These are phyloP conservation scores for Xanthia togata DNA, from an alignment of 2,888 invertebrate species.

Conservation along the genomic window DNA sequence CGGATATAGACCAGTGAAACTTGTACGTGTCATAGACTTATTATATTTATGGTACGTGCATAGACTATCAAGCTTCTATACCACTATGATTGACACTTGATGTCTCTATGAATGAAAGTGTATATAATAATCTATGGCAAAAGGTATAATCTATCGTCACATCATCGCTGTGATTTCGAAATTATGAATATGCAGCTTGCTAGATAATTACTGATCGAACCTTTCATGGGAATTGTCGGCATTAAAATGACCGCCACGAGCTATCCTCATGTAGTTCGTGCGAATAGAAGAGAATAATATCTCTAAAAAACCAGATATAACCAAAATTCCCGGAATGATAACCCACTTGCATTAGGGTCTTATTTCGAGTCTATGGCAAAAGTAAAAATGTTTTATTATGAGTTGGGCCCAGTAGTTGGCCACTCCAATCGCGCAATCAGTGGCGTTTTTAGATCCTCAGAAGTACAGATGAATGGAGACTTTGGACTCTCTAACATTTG, in stretches of 20 bases:
- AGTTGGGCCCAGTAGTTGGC: too few species aligned
- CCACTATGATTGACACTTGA: conserved; percentile 57
- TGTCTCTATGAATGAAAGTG: conserved; percentile 54
- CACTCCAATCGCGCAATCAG: too few species aligned
- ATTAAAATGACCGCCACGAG: neutral
- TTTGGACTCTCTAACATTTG: too few species aligned
- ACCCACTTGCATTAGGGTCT: too few species aligned
- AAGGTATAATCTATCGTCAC: conserved; percentile 19
- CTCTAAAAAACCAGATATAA: too few species aligned
- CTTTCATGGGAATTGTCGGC: neutral
- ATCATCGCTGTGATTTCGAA: conserved; percentile 30
- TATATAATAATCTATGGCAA: conserved; percentile 37
- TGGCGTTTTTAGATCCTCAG: too few species aligned
- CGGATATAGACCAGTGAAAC: conserved; percentile 50
- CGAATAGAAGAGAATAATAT: too few species aligned
- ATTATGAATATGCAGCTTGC: conserved; percentile 13
- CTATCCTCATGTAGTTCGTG: too few species aligned
- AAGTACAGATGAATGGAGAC: too few species aligned
- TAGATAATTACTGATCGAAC: conserved; percentile 7
- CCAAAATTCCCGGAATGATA: too few species aligned
- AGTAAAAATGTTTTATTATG: too few species aligned
- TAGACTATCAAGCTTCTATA: conserved; percentile 45
- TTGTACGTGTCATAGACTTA: conserved; percentile 44
- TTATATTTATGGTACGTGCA: conserved; percentile 50
- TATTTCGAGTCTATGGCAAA: too few species aligned